Evolutionary conservation across 2,797 vertebrate species (phyloP), one percentile per base, ranked within the genome.

Genomic region (Enteromius fasciolatus): DNA sequence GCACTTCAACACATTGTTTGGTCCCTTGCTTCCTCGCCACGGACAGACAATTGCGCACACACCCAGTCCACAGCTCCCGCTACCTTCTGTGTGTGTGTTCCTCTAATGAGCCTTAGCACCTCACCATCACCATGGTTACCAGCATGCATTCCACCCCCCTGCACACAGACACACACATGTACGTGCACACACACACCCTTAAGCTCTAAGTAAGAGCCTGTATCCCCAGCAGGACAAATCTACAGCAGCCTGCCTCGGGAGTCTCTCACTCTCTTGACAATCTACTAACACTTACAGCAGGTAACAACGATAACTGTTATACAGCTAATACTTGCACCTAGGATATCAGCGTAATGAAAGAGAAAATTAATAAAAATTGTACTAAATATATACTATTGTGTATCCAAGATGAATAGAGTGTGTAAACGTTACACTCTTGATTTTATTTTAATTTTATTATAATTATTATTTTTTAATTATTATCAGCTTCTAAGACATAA

Each of bases 111-210:
- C 74, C 48, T 78, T 84, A 83, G 85, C 41, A 86, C 73, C 73
- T 80, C 57, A 74, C 72, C 63, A 76, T 90, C 84, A 83, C 89
- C 77, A 86, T 88, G 83, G 87, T 85, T 83, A 90, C 87, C 39
- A 64, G 46, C 33, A 69, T 76, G 69, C 50, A 64, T 82, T 67
- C 54, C 80, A 44, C 80, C 76, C 81, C 44, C 82, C 75, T 23
- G 23, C 76, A 57, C 68, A 67, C 79, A 72, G 64, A 52, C 75
- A 64, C 80, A 83, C 82, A 64, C 70, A 76, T 46, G 46, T 31
- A 48, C 39, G 2, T 28, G 28, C 70, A 39, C 61, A 11, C 61
- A 64, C 70, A 75, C 46, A 31, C 72, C 46, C 70, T 39, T 41
- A 75, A 75, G 83, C 50, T 76, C 50, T 76, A 57, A 70, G 83